Base-by-base conservation (phyloP, 2,888 invertebrate species). In the Brachyptera putata region DNA sequence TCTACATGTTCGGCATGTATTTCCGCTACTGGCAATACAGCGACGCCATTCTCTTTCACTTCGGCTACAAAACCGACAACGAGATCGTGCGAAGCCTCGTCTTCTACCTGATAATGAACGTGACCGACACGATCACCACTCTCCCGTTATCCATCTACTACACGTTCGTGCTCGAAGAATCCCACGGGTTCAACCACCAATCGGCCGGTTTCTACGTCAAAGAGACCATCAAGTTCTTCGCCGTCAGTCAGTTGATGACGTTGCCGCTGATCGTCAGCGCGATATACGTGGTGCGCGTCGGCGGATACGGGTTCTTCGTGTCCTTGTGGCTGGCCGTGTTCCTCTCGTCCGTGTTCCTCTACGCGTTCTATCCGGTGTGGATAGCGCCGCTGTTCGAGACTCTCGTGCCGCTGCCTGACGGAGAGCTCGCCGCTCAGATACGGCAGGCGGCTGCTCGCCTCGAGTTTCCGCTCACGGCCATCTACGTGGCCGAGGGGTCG, bases 111-210 rank as follows among this genome's bases (percentile, higher is more conserved):
- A 71, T 91, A 58, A 80, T 87, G 39, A 87, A 87, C 65, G 67
- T 87, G 7, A 78, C 89, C 64, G 85, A 84, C 66, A 83, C 84
- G 41, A 69, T 90, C 46, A 77, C 85, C n/a, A 84, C 85, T 66
- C 74, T 94, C 69, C 97, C 97, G 13, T 89, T 95, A 70, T 84
- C 84, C 56, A 76, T 94, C 53, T 99, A 98, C 75, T 82, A 84
- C 61, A 93, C 88, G 21, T 99, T 99, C 80, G 85, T 95, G 0
- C 77, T 99, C 58, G 99, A 99, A 77, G 89, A 95, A 73, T 88
- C 85, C 68, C 95, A 96, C 78, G 98, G 98, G 1, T 99, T 99
- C 72, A 99, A 99, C 73, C 98, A 98, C 49, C 74, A 97, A 83
- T 98, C 95, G 1, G 75, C 84, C 1, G 81, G 83, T 50, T 99